Base-by-base conservation (phyloP, 2,888 invertebrate species). In the Drosophila conformis region DNA sequence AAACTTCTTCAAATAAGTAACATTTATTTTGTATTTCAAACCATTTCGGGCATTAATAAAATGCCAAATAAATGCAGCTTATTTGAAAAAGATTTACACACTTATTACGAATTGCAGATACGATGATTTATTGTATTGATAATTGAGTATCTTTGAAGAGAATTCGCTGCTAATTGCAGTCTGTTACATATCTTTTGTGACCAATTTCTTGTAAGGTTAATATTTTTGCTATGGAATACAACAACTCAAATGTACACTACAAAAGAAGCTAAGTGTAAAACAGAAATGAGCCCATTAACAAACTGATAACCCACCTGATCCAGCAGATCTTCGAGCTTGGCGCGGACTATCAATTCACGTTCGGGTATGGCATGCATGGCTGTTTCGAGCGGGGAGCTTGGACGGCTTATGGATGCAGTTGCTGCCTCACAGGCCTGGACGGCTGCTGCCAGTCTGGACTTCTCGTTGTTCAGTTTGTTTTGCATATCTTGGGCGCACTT, bases 361-460 rank as follows among this genome's bases (percentile, higher is more conserved):
- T 96, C 96, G 13, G 98, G 98, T 76, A 98, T 95, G 21, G 97
- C 97, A 73, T 97, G 96, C 54, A 97, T 96, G 18, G 97, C 96
- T 0, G 96, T 95, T 92, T 98, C 98, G 61, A 97, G 95, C 0
- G 98, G 98, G 63, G 98, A 98, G 42, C 97, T 97, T 0, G 98
- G 98, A 6, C 98, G 94, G 61, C 98, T 98, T 31, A 98, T 97
- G 0, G 97, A 97, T 2, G 98, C 97, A 0, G 98, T 97, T 0
- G 98, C 98, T 4, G 98, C 98, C 88, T 98, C 98, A 91, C 98
- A 99, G 0, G 98, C 98, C 82, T 98, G 98, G 1, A 98, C 97
- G 0, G 98, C 98, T 0, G 96, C 94, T 0, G 97, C 96, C 3
- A 99, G 94, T 0, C 98, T 95, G 2, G 96, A 95, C 94, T 98